A percentile compares a stretch with the other conserved stretches of the same genome.
These are phyloP conservation scores for Pogona vitticeps DNA, from an alignment of 2,113 vertebrate genomes.

Conservation along the genomic window DNA sequence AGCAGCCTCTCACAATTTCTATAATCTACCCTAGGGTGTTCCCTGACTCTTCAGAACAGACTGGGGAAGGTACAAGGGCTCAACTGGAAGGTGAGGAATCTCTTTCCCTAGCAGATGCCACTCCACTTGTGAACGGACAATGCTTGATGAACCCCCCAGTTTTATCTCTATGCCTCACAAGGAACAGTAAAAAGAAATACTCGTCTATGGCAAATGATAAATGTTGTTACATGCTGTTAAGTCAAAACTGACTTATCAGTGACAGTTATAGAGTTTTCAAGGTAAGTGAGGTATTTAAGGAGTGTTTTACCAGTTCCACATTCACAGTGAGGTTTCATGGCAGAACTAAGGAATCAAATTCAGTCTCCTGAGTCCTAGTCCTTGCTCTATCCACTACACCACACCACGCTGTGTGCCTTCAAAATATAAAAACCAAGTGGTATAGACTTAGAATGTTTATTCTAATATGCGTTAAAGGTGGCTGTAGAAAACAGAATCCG, in stretches of 20 bases:
- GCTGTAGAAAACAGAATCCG: background rate
- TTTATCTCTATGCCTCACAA: background rate
- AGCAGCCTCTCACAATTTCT: background rate
- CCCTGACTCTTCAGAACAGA: background rate
- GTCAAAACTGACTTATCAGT: too few relatives aligned
- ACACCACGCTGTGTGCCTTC: too few relatives aligned
- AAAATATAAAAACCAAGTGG: too few relatives aligned
- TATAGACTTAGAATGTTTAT: background rate
- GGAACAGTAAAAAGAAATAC: background rate
- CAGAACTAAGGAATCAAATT: too few relatives aligned
- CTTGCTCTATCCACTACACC: too few relatives aligned
- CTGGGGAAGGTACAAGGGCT: background rate
- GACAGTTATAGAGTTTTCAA: too few relatives aligned
- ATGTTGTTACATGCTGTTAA: too few relatives aligned
- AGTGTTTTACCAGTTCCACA: too few relatives aligned
- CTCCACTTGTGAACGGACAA: background rate
- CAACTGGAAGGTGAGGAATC: too few relatives aligned
- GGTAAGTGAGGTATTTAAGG: too few relatives aligned
- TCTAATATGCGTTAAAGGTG: background rate
- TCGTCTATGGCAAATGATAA: background rate
- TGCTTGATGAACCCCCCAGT: background rate
- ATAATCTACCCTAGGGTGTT: background rate
- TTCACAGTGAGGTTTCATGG: too few relatives aligned
- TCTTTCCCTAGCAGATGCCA: background rate
- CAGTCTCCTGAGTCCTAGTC: background rate